Percentiles rank a stretch among this genome's conserved stretches.
These are phyloP conservation scores for Noctua comes DNA, from an alignment of 2,888 invertebrate species.

Conservation along the genomic window DNA sequence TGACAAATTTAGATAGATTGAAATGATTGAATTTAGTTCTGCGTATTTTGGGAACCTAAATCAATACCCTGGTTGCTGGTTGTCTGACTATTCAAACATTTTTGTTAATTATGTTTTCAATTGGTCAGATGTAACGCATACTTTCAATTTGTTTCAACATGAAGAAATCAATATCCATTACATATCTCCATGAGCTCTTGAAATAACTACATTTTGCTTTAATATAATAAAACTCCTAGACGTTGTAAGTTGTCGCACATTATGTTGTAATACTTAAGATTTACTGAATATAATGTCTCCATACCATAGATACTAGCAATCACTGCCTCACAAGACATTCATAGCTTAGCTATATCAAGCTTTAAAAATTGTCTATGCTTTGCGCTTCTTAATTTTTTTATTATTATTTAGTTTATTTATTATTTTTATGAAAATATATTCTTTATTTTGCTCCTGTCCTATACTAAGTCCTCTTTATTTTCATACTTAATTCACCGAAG, in stretches of 20 bases:
- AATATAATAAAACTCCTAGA: conserved; percentile 40
- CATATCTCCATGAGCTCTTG: conserved; percentile 50
- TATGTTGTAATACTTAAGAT: conserved; percentile 66
- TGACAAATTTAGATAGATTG: not conserved
- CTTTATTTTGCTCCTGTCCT: conserved; percentile 81
- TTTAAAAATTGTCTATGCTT: conserved; percentile 87
- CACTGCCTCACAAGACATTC: conserved; percentile 90
- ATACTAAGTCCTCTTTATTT: conserved; percentile 77
- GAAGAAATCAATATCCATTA: conserved; percentile 55
- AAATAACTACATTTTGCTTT: conserved; percentile 55
- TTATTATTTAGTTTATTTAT: conserved; percentile 81
- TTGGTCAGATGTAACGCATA: not conserved
- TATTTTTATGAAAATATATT: conserved; percentile 74
- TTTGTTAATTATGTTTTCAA: not conserved
- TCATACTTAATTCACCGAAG: conserved; percentile 74
- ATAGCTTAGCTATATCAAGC: conserved; percentile 88
- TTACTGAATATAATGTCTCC: conserved; percentile 69
- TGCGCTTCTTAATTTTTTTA: conserved; percentile 85
- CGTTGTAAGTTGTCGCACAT: conserved; percentile 69
- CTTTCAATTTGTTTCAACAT: not conserved
- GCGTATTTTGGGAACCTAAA: not conserved
- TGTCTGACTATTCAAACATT: not conserved
- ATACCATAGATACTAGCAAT: conserved; percentile 86
- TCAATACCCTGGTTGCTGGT: not conserved
- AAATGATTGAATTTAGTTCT: too few relatives aligned